phyloP scores from a whole-genome alignment of 1,140 invertebrate species.

The Brachionus paranguensis region DNA sequence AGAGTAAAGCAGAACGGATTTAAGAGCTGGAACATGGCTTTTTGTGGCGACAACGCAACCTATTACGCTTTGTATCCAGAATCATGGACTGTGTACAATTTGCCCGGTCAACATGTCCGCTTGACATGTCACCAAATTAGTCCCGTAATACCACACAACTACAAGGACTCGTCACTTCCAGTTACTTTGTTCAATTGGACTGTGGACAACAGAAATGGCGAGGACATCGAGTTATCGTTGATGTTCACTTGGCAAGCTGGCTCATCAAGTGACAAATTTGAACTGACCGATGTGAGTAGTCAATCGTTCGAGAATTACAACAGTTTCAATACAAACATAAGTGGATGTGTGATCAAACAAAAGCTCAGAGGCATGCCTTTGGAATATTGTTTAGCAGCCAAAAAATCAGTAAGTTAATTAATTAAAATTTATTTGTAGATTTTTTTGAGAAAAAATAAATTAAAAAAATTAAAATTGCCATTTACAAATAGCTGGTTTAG shows the following conservation, averaged over 20 bases:
- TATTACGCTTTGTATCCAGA: constrained; percentile 83
- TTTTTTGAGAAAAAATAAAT: no score
- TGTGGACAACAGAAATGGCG: constrained; percentile 66
- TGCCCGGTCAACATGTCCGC: constrained; percentile 70
- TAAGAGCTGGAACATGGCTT: constrained; percentile 67
- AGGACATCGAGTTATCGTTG: constrained; percentile 69
- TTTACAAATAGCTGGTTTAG: no score
- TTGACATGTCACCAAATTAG: constrained; percentile 78
- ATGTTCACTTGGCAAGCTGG: constrained; percentile 72
- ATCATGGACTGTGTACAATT: constrained; percentile 79
- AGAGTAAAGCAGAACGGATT: constrained; percentile 60
- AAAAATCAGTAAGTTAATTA: constrained; percentile 43
- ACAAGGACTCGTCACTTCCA: constrained; percentile 74
- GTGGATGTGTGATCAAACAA: neutral
- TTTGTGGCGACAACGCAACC: constrained; percentile 61
- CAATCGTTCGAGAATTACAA: constrained; percentile 61
- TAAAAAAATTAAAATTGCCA: no score
- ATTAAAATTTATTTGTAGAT: no score
- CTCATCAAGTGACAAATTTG: constrained; percentile 48
- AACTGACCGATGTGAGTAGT: constrained; percentile 22
- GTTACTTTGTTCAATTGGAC: constrained; percentile 80
- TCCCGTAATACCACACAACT: constrained; percentile 72
- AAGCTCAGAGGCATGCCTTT: constrained; percentile 47
- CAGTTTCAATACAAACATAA: constrained; percentile 33
- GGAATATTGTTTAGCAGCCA: constrained; percentile 51